Evolutionary conservation across 2,888 invertebrate species (phyloP).

Genomic region (Dicyrtomina minuta): DNA sequence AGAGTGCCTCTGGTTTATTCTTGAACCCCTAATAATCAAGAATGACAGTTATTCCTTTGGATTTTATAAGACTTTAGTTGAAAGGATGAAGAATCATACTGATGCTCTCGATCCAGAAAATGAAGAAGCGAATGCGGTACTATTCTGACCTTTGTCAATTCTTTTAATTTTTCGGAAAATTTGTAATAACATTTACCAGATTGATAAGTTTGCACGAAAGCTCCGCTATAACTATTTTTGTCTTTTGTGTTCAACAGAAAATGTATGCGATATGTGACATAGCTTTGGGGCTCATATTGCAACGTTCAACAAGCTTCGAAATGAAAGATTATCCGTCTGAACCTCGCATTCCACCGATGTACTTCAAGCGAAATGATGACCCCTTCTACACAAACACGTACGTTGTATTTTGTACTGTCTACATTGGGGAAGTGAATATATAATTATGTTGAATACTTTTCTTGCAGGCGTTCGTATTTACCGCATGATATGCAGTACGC

Average conservation of each 20-base stretch:
- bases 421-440: neutral
- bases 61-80: constrained; percentile 90
- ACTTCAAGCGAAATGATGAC: constrained; percentile 73
- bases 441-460: no score
- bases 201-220: neutral
- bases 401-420: constrained; percentile 54
- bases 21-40: constrained; percentile 90
- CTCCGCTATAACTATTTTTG: no score
- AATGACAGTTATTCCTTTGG: constrained; percentile 93
- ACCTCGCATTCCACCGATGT: constrained; percentile 85
- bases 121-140: constrained; percentile 78
- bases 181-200: neutral
- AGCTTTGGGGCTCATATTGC: constrained; percentile 83
- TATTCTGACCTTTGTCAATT: constrained; percentile 55
- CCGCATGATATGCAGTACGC: constrained; percentile 73
- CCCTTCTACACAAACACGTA: constrained; percentile 68
- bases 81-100: constrained; percentile 91
- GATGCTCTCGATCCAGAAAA: constrained; percentile 83
- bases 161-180: neutral
- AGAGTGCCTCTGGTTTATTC: constrained; percentile 88
- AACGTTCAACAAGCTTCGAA: constrained; percentile 83
- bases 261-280: constrained; percentile 96
- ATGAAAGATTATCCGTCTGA: constrained; percentile 85
- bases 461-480: constrained; percentile 62
- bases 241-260: constrained; percentile 66